Base-by-base conservation (phyloP, 1,140 invertebrate species). In the Kradibia gibbosae region DNA sequence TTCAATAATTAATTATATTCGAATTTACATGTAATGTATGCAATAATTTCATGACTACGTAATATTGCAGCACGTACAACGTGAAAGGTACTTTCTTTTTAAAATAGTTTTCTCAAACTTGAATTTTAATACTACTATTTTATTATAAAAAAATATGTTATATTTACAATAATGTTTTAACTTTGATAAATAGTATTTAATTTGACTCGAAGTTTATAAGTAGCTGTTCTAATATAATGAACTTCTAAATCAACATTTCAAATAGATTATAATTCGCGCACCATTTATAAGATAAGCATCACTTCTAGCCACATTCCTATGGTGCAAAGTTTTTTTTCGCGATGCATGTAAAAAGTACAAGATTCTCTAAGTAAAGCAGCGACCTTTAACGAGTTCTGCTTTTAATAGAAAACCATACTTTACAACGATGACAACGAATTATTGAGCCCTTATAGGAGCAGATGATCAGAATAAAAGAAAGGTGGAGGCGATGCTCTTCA, bases 401-500 rank as follows among this genome's bases (percentile, higher is more conserved):
- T 67, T 39, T 67, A 39, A 67, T 67, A 39, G 3, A 67, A 39
- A 67, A 67, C 20, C 3, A 67, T 39, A 36, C n/a, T 34, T 39
- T 39, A 28, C 13, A n/a, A 22, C 34, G 62, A 39, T 39, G 62
- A 67, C 34, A 67, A 36, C 34, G n/a, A 39, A 67, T 0, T 31
- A 67, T 67, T 22, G 62, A 67, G 17, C 62, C 31, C n/a, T 25
- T 22, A 39, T 31, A 42, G 75, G 22, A 74, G 36, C 60, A 22
- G 45, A 72, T 55, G 48, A 53, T 53, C 53, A 71, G 28, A 74
- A 55, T 36, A 42, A 36, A 57, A 74, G 55, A 67, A 83, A 34
- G n/a, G n/a, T 0, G 3, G 1, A 67, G 34, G 34, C 36, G n/a
- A 36, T 67, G 50, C 5, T 22, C 5, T 57, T 76, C 39, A 70